Base-by-base conservation (phyloP, 2,888 invertebrate species). In the Villa cingulata region DNA sequence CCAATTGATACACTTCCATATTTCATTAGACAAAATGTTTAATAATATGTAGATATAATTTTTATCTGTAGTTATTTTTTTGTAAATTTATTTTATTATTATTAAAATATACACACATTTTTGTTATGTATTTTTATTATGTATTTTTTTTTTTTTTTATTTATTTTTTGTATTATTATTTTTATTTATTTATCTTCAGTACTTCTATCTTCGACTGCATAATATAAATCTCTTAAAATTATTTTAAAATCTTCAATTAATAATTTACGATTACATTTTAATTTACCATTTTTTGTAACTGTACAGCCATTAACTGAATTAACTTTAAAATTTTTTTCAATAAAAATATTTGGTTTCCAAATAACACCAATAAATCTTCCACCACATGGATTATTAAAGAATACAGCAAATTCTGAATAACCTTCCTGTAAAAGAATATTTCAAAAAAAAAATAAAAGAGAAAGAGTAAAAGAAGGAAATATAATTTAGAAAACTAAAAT, bases 361-460 rank as follows among this genome's bases (percentile, higher is more conserved):
- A 94, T 66, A 39, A 92, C 83, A 0, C 82, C 87, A 52, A 96
- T 83, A n/a, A 79, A 72, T 53, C 76, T 74, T 1, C 92, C 92
- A n/a, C 91, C 92, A 66, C 83, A 88, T 1, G 75, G 71, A 67
- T 96, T 87, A 68, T 91, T 80, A 70, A 95, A 94, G 66, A 96
- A 94, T 46, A 88, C 63, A 0, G 90, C 92, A 60, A 80, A 79
- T 10, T 89, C 82, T 1, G 74, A 74, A 64, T 82, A 90, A 27
- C 77, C 76, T 48, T 74, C 71, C 84, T 87, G 65, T 15, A 71
- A 69, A 56, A 45, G n/a, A n/a, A n/a, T 19, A 42, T 23, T 23
- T 20, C 20, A 40, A n/a, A 20, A 15, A 32, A 10, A 36, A 9
- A 43, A 44, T 27, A 2, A 27, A 4, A 27, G 27, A 6, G 2